These are phyloP conservation scores for Engraulis encrasicolus DNA, from an alignment of 2,113 vertebrate genomes.

Conservation along the genomic window DNA sequence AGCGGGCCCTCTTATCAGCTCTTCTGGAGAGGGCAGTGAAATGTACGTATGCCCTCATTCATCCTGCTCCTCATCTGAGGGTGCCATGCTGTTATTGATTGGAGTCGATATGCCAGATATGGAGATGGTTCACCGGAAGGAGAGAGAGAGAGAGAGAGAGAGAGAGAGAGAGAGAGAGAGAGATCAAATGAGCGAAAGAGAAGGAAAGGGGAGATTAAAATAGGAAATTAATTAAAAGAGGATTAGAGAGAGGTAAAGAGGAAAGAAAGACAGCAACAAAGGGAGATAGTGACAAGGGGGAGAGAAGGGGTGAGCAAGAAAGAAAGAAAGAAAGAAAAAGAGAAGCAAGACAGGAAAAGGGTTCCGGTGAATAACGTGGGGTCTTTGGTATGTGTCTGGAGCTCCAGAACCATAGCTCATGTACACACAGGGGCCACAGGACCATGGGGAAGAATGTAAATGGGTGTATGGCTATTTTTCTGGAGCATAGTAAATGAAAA, in stretches of 20 bases:
- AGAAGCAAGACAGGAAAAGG: neutral
- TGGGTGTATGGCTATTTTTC: neutral
- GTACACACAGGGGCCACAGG: neutral
- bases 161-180: neutral
- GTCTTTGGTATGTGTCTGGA: neutral
- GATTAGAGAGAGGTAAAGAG: neutral
- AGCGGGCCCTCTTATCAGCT: neutral
- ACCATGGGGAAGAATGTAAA: neutral
- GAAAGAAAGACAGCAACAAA: too few relatives aligned
- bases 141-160: neutral
- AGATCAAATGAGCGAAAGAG: too few relatives aligned
- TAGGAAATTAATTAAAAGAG: too few relatives aligned
- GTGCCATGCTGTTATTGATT: constrained; percentile 5
- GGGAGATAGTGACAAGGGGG: too few relatives aligned
- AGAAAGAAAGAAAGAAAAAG: neutral
- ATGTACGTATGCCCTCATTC: neutral
- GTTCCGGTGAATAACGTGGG: neutral
- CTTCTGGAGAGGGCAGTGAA: neutral
- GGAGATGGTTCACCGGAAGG: neutral
- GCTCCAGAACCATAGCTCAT: neutral
- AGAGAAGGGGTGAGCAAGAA: too few relatives aligned
- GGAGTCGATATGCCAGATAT: neutral
- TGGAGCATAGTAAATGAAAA: neutral
- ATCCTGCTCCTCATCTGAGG: neutral
- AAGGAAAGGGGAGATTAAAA: too few relatives aligned